Conservation (phyloP, 2,797 vertebrate species). For the Hydrolagus colliei region DNA sequence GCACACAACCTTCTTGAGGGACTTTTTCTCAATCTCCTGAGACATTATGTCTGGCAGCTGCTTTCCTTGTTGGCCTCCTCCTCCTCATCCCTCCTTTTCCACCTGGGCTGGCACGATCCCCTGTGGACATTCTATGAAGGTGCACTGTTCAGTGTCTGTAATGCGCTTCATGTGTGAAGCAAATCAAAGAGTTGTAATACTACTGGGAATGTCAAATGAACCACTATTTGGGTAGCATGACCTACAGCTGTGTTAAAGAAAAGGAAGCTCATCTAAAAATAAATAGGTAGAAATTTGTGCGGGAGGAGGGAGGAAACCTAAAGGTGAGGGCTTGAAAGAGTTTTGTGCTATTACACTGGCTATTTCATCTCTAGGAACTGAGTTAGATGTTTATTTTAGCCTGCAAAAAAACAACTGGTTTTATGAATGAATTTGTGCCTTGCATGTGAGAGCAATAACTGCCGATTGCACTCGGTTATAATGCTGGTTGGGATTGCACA, state of each 20-base stretch:
- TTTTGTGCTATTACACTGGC: too few relatives aligned
- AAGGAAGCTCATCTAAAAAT: neutral
- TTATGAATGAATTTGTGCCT: too few relatives aligned
- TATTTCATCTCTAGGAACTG: too few relatives aligned
- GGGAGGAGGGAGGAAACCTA: too few relatives aligned
- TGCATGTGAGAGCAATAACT: too few relatives aligned
- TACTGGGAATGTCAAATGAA: neutral
- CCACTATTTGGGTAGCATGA: neutral
- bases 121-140: neutral
- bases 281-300: too few relatives aligned
- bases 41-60: neutral
- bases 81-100: neutral
- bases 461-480: too few relatives aligned
- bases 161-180: neutral
- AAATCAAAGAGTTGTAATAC: neutral
- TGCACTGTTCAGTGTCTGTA: neutral
- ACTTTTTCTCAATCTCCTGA: neutral
- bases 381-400: too few relatives aligned
- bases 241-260: neutral
- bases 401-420: too few relatives aligned
- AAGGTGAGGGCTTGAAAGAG: too few relatives aligned
- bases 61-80: neutral
- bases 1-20: neutral
- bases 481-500: too few relatives aligned
- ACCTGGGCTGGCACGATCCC: neutral